These are phyloP conservation scores for Temnopleurus reevesii DNA, from an alignment of 53 echinoderm and acorn worm genomes.

Conservation along the genomic window DNA sequence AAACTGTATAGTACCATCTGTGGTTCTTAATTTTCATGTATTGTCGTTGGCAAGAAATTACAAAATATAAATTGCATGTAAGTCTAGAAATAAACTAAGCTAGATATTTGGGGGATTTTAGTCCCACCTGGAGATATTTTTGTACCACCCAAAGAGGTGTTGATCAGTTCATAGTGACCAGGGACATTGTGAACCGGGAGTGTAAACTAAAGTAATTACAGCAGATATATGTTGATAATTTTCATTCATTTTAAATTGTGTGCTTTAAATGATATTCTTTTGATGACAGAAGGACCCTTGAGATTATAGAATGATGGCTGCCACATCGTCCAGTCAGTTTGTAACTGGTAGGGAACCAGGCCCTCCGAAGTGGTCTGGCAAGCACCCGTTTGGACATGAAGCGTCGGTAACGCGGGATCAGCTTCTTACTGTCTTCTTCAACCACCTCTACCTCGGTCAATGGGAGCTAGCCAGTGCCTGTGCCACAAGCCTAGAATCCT, in stretches of 20 bases:
- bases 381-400: slow-evolving; percentile 84
- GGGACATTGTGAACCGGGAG: too few relatives aligned
- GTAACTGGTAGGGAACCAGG: not conserved
- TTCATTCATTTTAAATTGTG: not conserved
- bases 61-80: too few relatives aligned
- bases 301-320: not conserved
- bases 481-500: slow-evolving; percentile 50
- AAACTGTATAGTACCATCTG: too few relatives aligned
- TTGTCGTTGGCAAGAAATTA: too few relatives aligned
- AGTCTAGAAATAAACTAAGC: too few relatives aligned
- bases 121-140: too few relatives aligned
- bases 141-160: too few relatives aligned
- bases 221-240: too few relatives aligned
- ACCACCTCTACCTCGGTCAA: slow-evolving; percentile 94
- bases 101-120: too few relatives aligned
- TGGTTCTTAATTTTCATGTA: too few relatives aligned
- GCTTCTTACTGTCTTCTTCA: slow-evolving; percentile 80
- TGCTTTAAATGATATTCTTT: not conserved
- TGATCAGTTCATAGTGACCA: too few relatives aligned
- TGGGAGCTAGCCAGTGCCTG: slow-evolving; percentile 97
- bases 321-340: not conserved
- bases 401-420: slow-evolving; percentile 71
- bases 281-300: not conserved
- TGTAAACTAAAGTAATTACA: too few relatives aligned
- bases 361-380: not conserved